Percentiles rank a stretch among this genome's conserved stretches.
These are phyloP conservation scores for Hirtodrosophila duncani DNA, from an alignment of 2,888 invertebrate species.

Conservation along the genomic window DNA sequence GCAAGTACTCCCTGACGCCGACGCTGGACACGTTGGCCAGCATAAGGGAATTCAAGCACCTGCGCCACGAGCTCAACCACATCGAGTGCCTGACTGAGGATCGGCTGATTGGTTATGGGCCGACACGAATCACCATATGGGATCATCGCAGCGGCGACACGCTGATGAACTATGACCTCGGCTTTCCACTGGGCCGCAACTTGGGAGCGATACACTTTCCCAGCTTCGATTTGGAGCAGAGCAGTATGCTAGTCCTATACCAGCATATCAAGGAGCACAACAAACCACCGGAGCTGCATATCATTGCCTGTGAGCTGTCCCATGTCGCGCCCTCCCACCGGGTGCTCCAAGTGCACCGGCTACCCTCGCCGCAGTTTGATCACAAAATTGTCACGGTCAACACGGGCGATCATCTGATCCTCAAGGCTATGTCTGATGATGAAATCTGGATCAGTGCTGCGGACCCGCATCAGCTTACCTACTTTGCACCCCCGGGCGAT, in stretches of 20 bases:
- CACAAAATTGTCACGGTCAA: constrained; percentile 56
- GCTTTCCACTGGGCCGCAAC: constrained; percentile 69
- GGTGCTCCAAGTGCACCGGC: constrained; percentile 57
- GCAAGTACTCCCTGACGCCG: constrained; percentile 77
- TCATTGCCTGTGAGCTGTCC: constrained; percentile 74
- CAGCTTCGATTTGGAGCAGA: constrained; percentile 73
- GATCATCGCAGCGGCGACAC: constrained; percentile 78
- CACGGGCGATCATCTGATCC: constrained; percentile 72
- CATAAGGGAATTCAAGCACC: constrained; percentile 76
- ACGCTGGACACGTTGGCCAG: constrained; percentile 76
- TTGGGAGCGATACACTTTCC: constrained; percentile 74
- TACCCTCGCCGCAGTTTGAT: constrained; percentile 70
- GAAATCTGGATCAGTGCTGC: constrained; percentile 74
- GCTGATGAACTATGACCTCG: constrained; percentile 76
- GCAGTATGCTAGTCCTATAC: constrained; percentile 64
- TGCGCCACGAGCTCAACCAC: constrained; percentile 73
- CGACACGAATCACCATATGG: constrained; percentile 75
- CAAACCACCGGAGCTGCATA: constrained; percentile 55
- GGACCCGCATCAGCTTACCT: constrained; percentile 69
- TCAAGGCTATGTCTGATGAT: constrained; percentile 58
- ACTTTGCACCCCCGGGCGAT: constrained; percentile 50
- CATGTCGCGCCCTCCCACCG: constrained; percentile 73
- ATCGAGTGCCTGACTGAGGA: constrained; percentile 76
- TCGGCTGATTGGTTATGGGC: constrained; percentile 76
- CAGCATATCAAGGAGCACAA: constrained; percentile 46